Conservation (phyloP, 2,888 invertebrate species). For the Plusia festucae region DNA sequence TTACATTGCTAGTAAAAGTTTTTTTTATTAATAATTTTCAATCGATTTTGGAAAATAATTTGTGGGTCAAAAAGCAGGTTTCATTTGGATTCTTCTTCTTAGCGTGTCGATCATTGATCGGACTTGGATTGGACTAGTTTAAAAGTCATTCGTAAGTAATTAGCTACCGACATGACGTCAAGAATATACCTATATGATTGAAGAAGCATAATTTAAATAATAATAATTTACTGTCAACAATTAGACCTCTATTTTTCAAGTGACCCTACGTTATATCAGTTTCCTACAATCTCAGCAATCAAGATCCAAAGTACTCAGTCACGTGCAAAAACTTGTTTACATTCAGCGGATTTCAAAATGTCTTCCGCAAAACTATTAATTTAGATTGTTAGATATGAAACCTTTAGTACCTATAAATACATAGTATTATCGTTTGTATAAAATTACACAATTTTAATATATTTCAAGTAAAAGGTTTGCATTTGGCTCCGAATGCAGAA, state of each 20-base stretch:
- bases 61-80: too few relatives aligned
- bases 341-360: conserved; percentile 1
- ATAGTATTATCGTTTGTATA: neutral
- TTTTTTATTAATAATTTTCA: too few relatives aligned
- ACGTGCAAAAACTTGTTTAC: conserved; percentile 4
- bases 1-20: too few relatives aligned
- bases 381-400: neutral
- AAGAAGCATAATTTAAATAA: neutral
- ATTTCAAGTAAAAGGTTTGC: too few relatives aligned
- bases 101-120: too few relatives aligned
- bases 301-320: neutral
- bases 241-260: neutral
- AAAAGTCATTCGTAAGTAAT: too few relatives aligned
- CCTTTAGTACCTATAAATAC: neutral
- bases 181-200: neutral
- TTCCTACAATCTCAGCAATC: neutral
- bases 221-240: neutral
- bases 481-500: neutral
- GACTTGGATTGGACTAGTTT: too few relatives aligned
- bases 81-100: too few relatives aligned
- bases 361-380: conserved; percentile 4
- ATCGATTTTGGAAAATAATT: too few relatives aligned
- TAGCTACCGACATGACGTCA: neutral
- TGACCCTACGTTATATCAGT: conserved; percentile 1
- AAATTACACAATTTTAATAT: neutral